Conservation (phyloP, 2,797 vertebrate species). For the Trachurus trachurus region DNA sequence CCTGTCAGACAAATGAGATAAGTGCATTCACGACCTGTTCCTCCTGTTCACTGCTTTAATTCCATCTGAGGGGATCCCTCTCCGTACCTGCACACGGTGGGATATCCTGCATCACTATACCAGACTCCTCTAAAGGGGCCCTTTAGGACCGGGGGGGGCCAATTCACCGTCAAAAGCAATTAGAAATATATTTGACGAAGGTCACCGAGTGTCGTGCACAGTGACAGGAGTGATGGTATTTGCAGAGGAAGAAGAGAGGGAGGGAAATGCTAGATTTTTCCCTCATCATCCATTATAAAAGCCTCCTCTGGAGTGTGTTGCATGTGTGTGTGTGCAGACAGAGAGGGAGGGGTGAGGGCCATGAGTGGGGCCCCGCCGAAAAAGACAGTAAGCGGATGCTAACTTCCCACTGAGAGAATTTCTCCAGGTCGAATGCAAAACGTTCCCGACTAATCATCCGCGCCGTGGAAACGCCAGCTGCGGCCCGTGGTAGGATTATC, state of each 20-base stretch:
- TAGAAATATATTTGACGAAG: constrained; percentile 89
- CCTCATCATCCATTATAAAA: constrained; percentile 71
- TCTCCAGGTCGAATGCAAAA: constrained; percentile 99
- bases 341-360: constrained; percentile 64
- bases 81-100: constrained; percentile 74
- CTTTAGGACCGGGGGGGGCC: constrained; percentile 41
- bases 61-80: constrained; percentile 75
- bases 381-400: constrained; percentile 99
- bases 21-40: constrained; percentile 81
- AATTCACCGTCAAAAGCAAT: constrained; percentile 87
- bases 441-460: constrained; percentile 98
- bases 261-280: constrained; percentile 57
- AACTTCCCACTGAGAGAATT: constrained; percentile 99
- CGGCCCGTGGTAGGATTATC: constrained; percentile 98
- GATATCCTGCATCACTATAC: constrained; percentile 11
- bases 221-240: constrained; percentile 89
- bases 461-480: constrained; percentile 98
- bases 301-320: constrained; percentile 49
- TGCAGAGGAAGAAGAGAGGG: constrained; percentile 67
- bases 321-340: constrained; percentile 10
- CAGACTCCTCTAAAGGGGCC: constrained; percentile 15
- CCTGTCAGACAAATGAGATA: constrained; percentile 88
- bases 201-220: constrained; percentile 86
- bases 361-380: constrained; percentile 63
- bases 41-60: constrained; percentile 82